Conservation (phyloP, 2,113 vertebrate genomes). For the Corythoichthys haematopterus region DNA sequence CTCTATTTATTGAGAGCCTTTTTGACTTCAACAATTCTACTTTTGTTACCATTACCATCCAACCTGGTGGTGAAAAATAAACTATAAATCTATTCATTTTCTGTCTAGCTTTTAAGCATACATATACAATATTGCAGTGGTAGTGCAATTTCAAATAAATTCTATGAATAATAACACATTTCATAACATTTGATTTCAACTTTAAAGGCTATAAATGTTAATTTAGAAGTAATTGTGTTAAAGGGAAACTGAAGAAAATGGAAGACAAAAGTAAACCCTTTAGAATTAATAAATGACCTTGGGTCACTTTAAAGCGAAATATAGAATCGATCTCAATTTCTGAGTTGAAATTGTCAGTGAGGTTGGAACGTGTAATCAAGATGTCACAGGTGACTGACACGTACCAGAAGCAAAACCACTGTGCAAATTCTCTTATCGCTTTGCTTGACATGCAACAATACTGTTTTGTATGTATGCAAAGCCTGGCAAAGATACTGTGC, state of each 20-base stretch:
- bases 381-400: conserved; percentile 60
- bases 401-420: conserved; percentile 59
- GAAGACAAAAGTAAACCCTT: not conserved
- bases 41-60: not conserved
- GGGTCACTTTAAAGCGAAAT: conserved; percentile 6
- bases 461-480: conserved; percentile 74
- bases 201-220: not conserved
- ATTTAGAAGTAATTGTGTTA: not conserved
- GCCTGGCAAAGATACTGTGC: conserved; percentile 49
- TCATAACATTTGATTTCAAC: not conserved
- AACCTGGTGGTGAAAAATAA: not conserved
- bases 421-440: conserved; percentile 69
- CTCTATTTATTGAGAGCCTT: not conserved
- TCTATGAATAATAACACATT: not conserved
- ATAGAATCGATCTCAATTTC: conserved; percentile 18
- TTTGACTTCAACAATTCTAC: not conserved
- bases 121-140: not conserved
- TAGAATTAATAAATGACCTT: conserved; percentile 9
- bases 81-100: not conserved
- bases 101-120: not conserved
- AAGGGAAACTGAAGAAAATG: not conserved
- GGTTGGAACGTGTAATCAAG: conserved; percentile 24
- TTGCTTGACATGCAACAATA: conserved; percentile 74
- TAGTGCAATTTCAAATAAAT: not conserved
- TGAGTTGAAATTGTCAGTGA: conserved; percentile 13